These are phyloP conservation scores for Oreochromis niloticus DNA, from an alignment of 2,113 vertebrate genomes.

Conservation along the genomic window DNA sequence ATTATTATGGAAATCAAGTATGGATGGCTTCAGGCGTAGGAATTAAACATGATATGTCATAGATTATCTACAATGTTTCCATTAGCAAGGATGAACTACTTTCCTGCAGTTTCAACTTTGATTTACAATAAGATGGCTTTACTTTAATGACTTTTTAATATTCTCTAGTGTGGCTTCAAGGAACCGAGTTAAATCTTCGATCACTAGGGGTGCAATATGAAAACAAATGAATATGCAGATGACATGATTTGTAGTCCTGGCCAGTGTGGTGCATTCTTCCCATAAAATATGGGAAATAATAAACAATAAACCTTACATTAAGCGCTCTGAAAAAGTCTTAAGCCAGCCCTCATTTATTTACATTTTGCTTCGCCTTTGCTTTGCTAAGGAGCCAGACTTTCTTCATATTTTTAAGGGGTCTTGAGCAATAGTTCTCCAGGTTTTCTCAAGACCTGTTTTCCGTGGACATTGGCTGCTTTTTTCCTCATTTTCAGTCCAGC, in stretches of 20 bases:
- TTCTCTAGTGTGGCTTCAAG: neutral
- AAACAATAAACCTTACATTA: neutral
- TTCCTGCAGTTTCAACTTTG: neutral
- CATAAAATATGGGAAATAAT: neutral
- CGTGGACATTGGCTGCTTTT: neutral
- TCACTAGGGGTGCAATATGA: neutral
- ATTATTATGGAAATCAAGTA: neutral
- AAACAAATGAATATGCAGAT: neutral
- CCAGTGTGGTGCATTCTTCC: neutral
- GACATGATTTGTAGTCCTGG: neutral
- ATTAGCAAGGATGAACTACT: neutral
- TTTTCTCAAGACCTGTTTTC: neutral
- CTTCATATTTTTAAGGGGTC: neutral
- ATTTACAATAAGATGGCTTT: neutral
- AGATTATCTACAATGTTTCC: neutral
- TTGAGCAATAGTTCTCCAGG: neutral
- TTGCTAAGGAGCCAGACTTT: neutral
- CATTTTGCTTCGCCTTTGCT: neutral
- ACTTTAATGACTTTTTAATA: neutral
- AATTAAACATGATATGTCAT: neutral
- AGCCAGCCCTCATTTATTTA: neutral
- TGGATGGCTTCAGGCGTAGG: neutral
- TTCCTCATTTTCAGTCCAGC: neutral
- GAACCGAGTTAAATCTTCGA: neutral
- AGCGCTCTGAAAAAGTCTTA: neutral